Evolutionary conservation across 2,888 invertebrate species (phyloP).

Genomic region (Chironomus tentans): DNA sequence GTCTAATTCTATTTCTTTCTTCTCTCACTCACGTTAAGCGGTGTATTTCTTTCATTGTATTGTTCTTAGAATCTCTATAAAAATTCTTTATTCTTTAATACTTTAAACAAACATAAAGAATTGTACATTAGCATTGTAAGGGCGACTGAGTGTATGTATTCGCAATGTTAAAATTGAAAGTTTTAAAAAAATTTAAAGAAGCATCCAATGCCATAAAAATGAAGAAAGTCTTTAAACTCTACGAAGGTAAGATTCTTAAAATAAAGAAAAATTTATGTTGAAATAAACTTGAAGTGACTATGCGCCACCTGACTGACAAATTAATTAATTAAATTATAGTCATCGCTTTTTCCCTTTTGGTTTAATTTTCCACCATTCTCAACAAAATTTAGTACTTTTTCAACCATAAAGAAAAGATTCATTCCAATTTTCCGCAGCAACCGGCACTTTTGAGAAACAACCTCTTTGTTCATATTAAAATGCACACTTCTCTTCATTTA

Average conservation of each 20-base stretch:
- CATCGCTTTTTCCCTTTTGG: not conserved
- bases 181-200: no score
- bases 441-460: not conserved
- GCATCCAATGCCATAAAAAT: no score
- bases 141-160: no score
- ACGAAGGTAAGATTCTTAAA: not conserved
- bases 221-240: not conserved
- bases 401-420: not conserved
- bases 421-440: not conserved
- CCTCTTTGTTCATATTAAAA: not conserved
- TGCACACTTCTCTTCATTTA: constrained; percentile 20
- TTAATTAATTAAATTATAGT: constrained; percentile 26
- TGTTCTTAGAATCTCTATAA: no score
- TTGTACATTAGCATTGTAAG: no score
- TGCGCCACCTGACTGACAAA: constrained; percentile 13
- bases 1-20: not conserved
- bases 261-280: not conserved
- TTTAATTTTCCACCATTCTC: not conserved
- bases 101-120: not conserved
- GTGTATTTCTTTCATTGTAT: no score
- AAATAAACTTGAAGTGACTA: not conserved
- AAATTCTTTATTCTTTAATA: no score
- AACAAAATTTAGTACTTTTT: not conserved
- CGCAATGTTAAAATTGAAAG: no score
- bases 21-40: not conserved